Percentiles rank a stretch among this genome's conserved stretches.
phyloP scores from a whole-genome alignment of 1,140 invertebrate genomes.

The Bombus cullumanus region DNA sequence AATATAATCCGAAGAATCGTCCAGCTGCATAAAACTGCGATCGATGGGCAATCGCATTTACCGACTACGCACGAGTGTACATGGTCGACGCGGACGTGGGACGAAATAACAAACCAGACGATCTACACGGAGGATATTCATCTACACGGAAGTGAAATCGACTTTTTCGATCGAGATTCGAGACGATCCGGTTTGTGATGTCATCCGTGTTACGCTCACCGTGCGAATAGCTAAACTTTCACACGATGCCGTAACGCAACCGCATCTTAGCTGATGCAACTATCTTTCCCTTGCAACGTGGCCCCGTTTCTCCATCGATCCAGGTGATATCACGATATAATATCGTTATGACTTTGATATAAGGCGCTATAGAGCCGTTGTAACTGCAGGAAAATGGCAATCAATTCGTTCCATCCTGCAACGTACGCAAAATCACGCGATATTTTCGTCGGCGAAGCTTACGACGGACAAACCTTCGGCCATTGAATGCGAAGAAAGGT shows the following conservation, averaged over 20 bases:
- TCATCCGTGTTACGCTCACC: not conserved
- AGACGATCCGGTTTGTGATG: slow-evolving; percentile 5
- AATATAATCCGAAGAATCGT: not conserved
- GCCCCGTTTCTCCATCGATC: slow-evolving; percentile 15
- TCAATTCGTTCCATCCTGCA: not conserved
- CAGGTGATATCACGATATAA: not conserved
- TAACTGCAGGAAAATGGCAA: not conserved
- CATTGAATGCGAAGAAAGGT: no score
- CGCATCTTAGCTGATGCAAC: slow-evolving; percentile 21
- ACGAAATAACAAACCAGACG: not conserved
- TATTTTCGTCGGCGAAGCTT: no score
- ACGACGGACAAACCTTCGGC: no score
- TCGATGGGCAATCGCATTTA: not conserved
- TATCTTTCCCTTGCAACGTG: not conserved
- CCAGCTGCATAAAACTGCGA: not conserved
- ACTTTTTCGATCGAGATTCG: slow-evolving; percentile 2
- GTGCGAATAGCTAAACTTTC: slow-evolving; percentile 21
- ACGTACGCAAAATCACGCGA: not conserved
- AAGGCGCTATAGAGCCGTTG: no score
- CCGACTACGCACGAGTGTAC: not conserved
- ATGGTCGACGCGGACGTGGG: not conserved
- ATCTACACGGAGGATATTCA: not conserved
- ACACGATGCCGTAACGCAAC: slow-evolving; percentile 18
- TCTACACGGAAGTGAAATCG: not conserved
- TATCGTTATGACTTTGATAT: not conserved